A percentile compares a stretch with the other conserved stretches of the same genome.
Conservation (phyloP, 2,797 vertebrate genomes). For the Psittacula echo region DNA sequence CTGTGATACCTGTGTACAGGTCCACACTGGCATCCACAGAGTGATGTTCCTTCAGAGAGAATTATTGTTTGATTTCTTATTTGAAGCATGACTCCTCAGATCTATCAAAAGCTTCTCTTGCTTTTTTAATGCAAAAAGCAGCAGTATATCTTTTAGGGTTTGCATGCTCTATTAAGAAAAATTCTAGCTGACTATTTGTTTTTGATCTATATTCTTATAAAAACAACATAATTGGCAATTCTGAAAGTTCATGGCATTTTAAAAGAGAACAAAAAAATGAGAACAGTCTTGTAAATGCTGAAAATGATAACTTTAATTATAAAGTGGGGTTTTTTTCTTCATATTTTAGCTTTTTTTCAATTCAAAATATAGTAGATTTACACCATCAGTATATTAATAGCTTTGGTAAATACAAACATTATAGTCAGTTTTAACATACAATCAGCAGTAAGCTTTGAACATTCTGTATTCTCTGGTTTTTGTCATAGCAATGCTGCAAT, state of each 20-base stretch:
- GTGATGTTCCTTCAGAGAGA: not conserved
- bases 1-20: not conserved
- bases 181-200: not conserved
- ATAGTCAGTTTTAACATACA: conserved; percentile 3
- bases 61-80: not conserved
- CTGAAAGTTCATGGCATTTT: not conserved
- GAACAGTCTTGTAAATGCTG: conserved; percentile 14
- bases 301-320: conserved; percentile 57
- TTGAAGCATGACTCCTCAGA: not conserved
- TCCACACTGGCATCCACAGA: not conserved
- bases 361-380: conserved; percentile 39
- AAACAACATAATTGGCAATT: not conserved
- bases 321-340: not conserved
- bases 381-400: conserved; percentile 10
- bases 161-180: not conserved
- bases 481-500: not conserved
- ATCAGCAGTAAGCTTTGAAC: not conserved
- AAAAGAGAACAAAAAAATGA: not conserved
- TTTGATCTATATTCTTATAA: conserved; percentile 1
- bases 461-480: not conserved
- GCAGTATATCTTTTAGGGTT: not conserved
- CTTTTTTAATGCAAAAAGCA: not conserved
- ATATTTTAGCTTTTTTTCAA: not conserved
- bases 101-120: not conserved
- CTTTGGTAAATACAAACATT: conserved; percentile 41